These are phyloP conservation scores for Oxyruncus cristatus DNA, from an alignment of 2,113 vertebrate genomes.

Conservation along the genomic window DNA sequence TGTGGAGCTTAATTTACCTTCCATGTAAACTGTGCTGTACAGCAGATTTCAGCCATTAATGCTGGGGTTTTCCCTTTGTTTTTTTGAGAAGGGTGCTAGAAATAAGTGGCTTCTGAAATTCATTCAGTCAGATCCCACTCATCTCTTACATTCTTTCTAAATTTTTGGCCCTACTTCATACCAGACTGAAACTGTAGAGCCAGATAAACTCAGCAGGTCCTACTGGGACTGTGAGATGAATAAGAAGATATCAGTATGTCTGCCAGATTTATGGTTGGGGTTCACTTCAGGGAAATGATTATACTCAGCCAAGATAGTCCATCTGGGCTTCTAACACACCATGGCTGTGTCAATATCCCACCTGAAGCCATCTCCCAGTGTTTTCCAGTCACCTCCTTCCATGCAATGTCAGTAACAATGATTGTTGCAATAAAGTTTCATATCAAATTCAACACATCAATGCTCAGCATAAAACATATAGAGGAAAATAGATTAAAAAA, in stretches of 20 bases:
- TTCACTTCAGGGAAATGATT: conserved; percentile 10
- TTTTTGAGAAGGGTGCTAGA: background rate
- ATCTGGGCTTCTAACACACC: background rate
- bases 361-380: background rate
- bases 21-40: background rate
- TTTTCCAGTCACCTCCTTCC: background rate
- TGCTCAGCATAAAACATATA: background rate
- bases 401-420: background rate
- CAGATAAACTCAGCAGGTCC: background rate
- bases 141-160: background rate
- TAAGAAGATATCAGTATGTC: background rate
- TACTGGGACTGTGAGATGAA: background rate
- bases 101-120: background rate
- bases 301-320: background rate
- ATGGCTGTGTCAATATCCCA: background rate
- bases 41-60: background rate
- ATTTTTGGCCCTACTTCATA: background rate
- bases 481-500: background rate
- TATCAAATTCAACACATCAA: background rate
- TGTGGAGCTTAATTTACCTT: background rate
- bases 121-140: background rate
- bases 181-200: background rate
- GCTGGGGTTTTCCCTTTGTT: background rate
- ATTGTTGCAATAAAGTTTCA: background rate
- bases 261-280: background rate